A percentile compares a stretch with the other conserved stretches of the same genome.
Conservation (phyloP, 2,888 invertebrate genomes). For the Cistogaster globosa region DNA sequence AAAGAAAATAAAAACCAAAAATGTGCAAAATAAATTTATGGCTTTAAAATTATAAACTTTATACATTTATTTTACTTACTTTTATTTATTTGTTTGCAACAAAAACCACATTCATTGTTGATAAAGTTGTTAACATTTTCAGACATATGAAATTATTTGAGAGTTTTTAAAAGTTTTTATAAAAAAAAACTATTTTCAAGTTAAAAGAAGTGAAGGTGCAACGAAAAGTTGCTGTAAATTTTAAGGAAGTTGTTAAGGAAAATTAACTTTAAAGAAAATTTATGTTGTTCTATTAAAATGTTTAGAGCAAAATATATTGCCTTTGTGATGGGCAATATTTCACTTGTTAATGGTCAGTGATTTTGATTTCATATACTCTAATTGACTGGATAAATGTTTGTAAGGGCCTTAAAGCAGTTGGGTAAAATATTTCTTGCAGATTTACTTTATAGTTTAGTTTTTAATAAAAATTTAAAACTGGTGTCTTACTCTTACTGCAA, state of each 20-base stretch:
- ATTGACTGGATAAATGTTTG: no score
- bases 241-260: neutral
- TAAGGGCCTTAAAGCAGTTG: no score
- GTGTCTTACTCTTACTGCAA: no score
- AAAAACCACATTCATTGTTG: constrained; percentile 27
- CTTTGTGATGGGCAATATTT: no score
- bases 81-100: constrained; percentile 3
- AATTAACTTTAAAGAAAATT: constrained; percentile 1
- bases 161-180: constrained; percentile 10
- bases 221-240: neutral
- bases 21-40: constrained; percentile 53
- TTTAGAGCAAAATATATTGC: no score
- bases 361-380: no score
- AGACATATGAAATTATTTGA: constrained; percentile 25
- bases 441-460: no score
- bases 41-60: constrained; percentile 44
- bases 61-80: neutral
- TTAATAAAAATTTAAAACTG: no score
- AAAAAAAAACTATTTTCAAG: neutral
- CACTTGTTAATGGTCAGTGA: no score
- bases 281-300: constrained; percentile 1
- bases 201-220: no score
- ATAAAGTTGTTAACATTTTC: constrained; percentile 35
- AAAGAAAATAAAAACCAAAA: constrained; percentile 11
- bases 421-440: no score